Percentiles rank a stretch among this genome's conserved stretches.
Conservation (phyloP, 1,140 invertebrate genomes). For the Lepidurus apus region DNA sequence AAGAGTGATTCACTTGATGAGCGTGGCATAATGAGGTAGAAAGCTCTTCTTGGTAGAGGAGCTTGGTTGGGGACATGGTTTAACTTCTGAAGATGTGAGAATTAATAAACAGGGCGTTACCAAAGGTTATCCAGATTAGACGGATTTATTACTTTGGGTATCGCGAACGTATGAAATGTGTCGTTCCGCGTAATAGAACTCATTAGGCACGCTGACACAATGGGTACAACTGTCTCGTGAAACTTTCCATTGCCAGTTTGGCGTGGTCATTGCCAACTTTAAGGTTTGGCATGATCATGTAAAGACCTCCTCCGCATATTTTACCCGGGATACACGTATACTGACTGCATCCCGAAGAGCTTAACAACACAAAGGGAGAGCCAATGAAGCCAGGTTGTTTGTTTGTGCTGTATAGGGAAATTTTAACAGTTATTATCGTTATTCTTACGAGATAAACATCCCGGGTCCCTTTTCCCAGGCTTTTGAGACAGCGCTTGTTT, state of each 20-base stretch:
- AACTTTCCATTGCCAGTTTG: not conserved
- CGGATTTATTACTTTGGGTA: not conserved
- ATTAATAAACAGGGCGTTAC: not conserved
- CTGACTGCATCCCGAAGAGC: not conserved
- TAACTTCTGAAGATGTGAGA: not conserved
- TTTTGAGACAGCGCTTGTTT: not conserved
- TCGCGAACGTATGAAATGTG: not conserved
- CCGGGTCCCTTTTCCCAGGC: not conserved
- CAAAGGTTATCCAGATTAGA: not conserved
- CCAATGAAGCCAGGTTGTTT: not conserved
- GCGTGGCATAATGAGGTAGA: not conserved
- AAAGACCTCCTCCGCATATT: not conserved
- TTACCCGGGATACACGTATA: not conserved
- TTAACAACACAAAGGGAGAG: not conserved
- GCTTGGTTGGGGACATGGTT: not conserved
- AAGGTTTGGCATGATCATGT: not conserved
- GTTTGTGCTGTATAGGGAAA: not conserved
- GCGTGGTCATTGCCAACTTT: not conserved
- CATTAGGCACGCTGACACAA: not conserved
- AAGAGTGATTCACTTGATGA: not conserved
- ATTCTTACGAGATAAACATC: not conserved
- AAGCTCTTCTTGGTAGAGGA: not conserved
- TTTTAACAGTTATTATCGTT: not conserved
- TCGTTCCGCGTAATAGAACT: not conserved
- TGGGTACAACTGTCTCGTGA: not conserved